Evolutionary conservation across 2,113 vertebrate genomes (phyloP).

Genomic region (Prinia subflava): DNA sequence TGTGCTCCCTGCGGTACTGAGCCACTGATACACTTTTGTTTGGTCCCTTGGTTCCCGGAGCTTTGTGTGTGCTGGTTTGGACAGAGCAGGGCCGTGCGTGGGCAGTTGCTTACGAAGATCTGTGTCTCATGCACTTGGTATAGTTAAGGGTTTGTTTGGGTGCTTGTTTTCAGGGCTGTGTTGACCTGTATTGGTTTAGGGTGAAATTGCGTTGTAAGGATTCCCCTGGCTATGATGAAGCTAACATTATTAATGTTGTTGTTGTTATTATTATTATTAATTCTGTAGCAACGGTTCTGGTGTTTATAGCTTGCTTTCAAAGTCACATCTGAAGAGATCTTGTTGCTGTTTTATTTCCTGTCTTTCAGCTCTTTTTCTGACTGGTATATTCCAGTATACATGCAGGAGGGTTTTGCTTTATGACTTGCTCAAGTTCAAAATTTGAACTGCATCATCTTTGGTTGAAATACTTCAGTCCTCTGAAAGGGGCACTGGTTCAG

Average conservation of each 20-base stretch:
- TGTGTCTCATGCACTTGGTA: accelerated
- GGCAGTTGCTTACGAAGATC: accelerated
- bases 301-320: neutral
- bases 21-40: accelerated
- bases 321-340: neutral
- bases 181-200: accelerated
- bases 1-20: neutral
- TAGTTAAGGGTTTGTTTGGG: neutral
- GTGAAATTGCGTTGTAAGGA: neutral
- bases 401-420: neutral
- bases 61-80: neutral
- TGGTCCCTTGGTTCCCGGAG: neutral
- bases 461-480: neutral
- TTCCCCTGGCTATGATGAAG: neutral
- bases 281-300: accelerated
- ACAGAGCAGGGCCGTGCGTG: accelerated
- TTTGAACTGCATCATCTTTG: neutral
- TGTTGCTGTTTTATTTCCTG: neutral
- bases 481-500: neutral
- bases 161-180: neutral
- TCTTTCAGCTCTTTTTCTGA: neutral
- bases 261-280: too few species aligned
- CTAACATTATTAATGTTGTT: accelerated
- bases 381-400: accelerated
- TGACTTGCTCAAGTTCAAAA: neutral